Evolutionary conservation across 2,797 vertebrate genomes (phyloP).

Genomic region (Potorous gilbertii): DNA sequence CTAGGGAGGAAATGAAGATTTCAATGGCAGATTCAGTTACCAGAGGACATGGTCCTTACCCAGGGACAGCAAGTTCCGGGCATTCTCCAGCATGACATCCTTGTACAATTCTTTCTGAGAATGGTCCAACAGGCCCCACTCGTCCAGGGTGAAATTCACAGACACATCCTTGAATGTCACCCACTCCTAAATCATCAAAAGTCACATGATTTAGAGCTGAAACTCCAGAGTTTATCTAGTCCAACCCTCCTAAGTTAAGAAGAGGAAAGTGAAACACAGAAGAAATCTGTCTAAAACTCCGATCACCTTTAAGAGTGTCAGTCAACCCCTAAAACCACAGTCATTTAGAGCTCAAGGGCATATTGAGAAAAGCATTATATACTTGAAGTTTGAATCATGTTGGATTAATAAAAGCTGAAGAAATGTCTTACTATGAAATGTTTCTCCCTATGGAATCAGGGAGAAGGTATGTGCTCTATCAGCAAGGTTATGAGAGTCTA

Average conservation of each 20-base stretch:
- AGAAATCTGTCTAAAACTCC: neutral
- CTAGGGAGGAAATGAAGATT: neutral
- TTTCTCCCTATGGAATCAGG: neutral
- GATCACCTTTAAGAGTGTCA: neutral
- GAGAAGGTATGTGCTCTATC: neutral
- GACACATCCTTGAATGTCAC: neutral
- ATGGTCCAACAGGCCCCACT: neutral
- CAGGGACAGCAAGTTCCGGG: neutral
- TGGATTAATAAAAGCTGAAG: neutral
- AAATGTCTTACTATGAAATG: neutral
- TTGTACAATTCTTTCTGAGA: neutral
- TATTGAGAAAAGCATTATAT: neutral
- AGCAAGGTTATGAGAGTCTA: neutral
- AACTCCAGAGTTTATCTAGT: neutral
- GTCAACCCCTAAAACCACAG: neutral
- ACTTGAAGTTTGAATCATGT: neutral
- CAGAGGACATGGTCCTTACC: neutral
- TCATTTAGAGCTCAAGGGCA: neutral
- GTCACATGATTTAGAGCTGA: neutral
- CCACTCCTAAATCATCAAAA: neutral
- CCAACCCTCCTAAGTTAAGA: neutral
- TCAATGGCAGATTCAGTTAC: neutral
- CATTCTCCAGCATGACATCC: neutral
- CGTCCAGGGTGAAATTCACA: neutral
- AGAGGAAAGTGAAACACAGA: neutral